Percentiles rank a stretch among this genome's conserved stretches.
Evolutionary conservation across 2,888 invertebrate species (phyloP).

Genomic region (Leptinotarsa haldemani): DNA sequence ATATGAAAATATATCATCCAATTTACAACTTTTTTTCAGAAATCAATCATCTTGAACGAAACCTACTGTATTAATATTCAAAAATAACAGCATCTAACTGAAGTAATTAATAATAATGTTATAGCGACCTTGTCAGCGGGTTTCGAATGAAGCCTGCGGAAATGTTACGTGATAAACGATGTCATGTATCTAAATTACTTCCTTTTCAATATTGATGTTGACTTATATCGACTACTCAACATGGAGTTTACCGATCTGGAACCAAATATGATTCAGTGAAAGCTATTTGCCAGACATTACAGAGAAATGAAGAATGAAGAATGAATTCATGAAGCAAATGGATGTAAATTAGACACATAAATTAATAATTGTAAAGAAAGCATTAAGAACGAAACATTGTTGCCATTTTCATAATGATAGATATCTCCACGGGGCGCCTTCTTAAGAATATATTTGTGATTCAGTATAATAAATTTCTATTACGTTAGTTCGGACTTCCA

Average conservation of each 20-base stretch:
- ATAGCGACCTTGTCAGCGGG: background rate
- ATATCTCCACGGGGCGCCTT: too few relatives aligned
- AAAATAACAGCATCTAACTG: too few relatives aligned
- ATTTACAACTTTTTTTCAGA: too few relatives aligned
- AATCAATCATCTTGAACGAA: too few relatives aligned
- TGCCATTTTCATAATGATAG: too few relatives aligned
- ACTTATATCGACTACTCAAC: background rate
- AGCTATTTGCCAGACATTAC: background rate
- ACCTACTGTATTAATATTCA: too few relatives aligned
- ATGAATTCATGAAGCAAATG: background rate
- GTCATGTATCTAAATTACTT: background rate
- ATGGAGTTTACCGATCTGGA: background rate
- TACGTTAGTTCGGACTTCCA: too few relatives aligned
- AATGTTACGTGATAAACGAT: background rate
- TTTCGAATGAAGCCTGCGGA: background rate
- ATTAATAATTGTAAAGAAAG: background rate
- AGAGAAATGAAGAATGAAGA: background rate
- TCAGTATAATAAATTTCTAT: too few relatives aligned
- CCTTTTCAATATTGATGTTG: background rate
- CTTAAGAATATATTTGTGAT: too few relatives aligned
- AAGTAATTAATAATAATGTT: background rate
- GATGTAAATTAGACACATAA: background rate
- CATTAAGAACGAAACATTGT: too few relatives aligned
- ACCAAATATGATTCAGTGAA: background rate
- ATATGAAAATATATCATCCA: too few relatives aligned